Evolutionary conservation across 2,797 vertebrate genomes (phyloP), one percentile per base, ranked within the genome.

Genomic region (Sebastes oblongus): DNA sequence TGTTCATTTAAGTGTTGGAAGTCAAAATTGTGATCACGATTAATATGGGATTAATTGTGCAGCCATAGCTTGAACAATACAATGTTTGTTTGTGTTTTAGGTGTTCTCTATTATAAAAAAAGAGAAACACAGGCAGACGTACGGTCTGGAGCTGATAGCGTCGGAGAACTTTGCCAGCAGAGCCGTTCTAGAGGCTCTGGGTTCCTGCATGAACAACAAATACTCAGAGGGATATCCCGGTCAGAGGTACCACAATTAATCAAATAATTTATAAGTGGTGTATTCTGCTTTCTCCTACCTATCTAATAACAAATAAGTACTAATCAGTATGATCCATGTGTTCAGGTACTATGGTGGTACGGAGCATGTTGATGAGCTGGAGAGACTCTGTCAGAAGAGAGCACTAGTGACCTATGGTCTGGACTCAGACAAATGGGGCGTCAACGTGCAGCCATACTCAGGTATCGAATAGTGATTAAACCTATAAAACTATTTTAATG

Each of bases 211-310:
- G 96, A 98, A 98, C 93, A 99, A 99, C 94, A 99, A 99, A 89
- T 99, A 99, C 89, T 99, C 98, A 0, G 98, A 99, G 84, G 98
- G 98, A 1, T 99, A 99, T 91, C 98, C 98, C 0, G 98, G 98
- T 56, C 98, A 98, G 93, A 98, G 98, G 98, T 99, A 83, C 29
- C 20, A 13, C 0, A 61, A 14, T 18, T 3, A 6, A 56, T 10
- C 9, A 22, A 1, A 69, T 1, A 64, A 56, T 58, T 6, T 70
- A 0, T 22, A 3, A 54, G 8, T 13, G 4, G 2, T 59, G 27
- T 5, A 8, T 55, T 65, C 4, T 52, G 52, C 4, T 42, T 29
- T 22, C 22, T 36, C 18, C 0, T 29, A 2, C 6, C 29, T 8
- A 3, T 75, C 25, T 20, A 12, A 50, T 64, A 22, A 20, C 24